A percentile compares a stretch with the other conserved stretches of the same genome.
These are phyloP conservation scores for Hassar affinis DNA, from an alignment of 2,113 vertebrate genomes.

Conservation along the genomic window DNA sequence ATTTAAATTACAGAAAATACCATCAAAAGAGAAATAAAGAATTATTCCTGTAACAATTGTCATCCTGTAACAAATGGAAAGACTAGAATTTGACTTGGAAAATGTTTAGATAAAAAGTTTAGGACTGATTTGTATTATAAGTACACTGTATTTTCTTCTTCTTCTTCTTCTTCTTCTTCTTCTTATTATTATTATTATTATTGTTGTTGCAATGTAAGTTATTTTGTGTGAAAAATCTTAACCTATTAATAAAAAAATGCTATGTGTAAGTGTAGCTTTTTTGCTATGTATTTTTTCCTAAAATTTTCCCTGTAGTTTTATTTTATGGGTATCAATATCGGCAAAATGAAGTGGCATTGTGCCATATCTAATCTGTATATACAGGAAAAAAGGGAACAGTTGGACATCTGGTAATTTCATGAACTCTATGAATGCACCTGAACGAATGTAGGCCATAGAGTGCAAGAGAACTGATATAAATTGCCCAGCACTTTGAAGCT, in stretches of 20 bases:
- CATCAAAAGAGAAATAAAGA: background rate
- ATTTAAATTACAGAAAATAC: background rate
- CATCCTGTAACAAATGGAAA: background rate
- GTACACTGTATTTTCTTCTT: background rate
- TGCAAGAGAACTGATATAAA: constrained; percentile 74
- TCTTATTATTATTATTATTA: no score
- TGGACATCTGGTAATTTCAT: background rate
- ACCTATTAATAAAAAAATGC: background rate
- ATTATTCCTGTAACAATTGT: no score
- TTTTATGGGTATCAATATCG: background rate
- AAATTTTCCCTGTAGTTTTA: background rate
- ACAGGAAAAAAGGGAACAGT: background rate
- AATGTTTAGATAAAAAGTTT: background rate
- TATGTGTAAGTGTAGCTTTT: background rate
- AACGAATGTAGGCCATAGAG: constrained; percentile 72
- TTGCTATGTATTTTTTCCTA: background rate
- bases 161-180: background rate
- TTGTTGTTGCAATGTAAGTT: background rate
- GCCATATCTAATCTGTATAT: background rate
- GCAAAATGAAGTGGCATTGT: background rate
- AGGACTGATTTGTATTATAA: background rate
- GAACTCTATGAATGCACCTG: constrained; percentile 64
- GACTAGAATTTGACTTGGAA: background rate
- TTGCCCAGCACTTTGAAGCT: constrained; percentile 73
- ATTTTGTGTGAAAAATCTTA: background rate